Evolutionary conservation across 2,888 invertebrate genomes (phyloP).

Genomic region (Limnephilus lunatus): DNA sequence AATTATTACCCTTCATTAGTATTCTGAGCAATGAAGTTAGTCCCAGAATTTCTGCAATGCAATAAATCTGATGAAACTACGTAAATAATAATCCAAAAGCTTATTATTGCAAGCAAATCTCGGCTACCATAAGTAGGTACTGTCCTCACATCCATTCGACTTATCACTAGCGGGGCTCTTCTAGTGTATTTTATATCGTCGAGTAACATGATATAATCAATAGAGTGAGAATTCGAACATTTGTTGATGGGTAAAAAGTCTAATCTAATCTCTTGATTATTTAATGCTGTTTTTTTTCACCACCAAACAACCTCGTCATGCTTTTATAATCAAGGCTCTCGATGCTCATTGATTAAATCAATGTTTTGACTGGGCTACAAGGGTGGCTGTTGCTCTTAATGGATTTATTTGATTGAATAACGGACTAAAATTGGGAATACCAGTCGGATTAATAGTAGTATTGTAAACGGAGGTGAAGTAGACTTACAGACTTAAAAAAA

Average conservation of each 20-base stretch:
- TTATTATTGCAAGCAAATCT: no score
- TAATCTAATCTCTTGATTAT: not conserved
- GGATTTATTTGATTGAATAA: not conserved
- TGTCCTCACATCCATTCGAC: no score
- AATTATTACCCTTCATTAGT: no score
- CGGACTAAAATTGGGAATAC: not conserved
- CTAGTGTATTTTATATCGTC: not conserved
- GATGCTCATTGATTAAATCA: slow-evolving; percentile 48
- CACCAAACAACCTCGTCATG: slow-evolving; percentile 35
- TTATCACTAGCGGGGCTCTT: not conserved
- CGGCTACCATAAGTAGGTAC: no score
- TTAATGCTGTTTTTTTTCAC: slow-evolving; percentile 32
- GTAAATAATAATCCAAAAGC: no score
- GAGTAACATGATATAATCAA: slow-evolving; percentile 43
- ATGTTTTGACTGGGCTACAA: slow-evolving; percentile 36
- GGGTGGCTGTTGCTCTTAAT: not conserved
- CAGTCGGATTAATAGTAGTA: not conserved
- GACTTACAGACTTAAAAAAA: not conserved
- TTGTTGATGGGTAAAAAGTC: slow-evolving; percentile 5
- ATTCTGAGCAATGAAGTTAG: no score
- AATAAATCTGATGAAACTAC: no score
- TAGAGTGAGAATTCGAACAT: slow-evolving; percentile 15
- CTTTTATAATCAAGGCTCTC: slow-evolving; percentile 47
- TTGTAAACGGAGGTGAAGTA: not conserved
- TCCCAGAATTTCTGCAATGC: no score